phyloP scores from a whole-genome alignment of 2,113 vertebrate genomes.

The Xerus inauris region DNA sequence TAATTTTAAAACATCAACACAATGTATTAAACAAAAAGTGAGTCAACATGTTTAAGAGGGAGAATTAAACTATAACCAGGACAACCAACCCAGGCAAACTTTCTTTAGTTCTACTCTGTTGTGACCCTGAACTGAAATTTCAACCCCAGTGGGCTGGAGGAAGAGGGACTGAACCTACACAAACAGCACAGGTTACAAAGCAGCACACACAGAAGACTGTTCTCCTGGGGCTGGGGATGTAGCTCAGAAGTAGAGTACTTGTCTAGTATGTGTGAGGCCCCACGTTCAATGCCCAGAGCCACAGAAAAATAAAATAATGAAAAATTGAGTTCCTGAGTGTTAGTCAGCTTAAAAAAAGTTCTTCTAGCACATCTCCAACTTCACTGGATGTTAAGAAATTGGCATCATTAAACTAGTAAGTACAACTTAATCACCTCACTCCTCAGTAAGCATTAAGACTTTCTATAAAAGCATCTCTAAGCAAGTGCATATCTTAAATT shows the following conservation, averaged over 20 bases:
- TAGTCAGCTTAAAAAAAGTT: no score
- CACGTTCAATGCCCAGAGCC: no score
- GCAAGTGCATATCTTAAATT: neutral
- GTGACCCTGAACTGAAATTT: no score
- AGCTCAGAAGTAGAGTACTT: no score
- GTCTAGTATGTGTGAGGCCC: no score
- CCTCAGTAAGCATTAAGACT: neutral
- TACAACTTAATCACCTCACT: neutral
- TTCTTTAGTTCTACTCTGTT: neutral
- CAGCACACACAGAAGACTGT: neutral
- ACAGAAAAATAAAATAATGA: no score
- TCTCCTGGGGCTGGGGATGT: no score
- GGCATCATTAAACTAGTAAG: neutral
- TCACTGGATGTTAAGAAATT: neutral
- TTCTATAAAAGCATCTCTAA: neutral
- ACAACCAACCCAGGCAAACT: neutral
- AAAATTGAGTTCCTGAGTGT: no score
- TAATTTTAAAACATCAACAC: slow-evolving; percentile 4
- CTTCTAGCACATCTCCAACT: neutral
- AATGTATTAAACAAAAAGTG: neutral
- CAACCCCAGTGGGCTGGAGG: no score
- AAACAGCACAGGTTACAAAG: neutral
- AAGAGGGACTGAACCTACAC: neutral
- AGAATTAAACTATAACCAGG: neutral
- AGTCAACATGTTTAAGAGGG: neutral